These are phyloP conservation scores for Bombyx mandarina DNA, from an alignment of 1,140 invertebrate species.

Conservation along the genomic window DNA sequence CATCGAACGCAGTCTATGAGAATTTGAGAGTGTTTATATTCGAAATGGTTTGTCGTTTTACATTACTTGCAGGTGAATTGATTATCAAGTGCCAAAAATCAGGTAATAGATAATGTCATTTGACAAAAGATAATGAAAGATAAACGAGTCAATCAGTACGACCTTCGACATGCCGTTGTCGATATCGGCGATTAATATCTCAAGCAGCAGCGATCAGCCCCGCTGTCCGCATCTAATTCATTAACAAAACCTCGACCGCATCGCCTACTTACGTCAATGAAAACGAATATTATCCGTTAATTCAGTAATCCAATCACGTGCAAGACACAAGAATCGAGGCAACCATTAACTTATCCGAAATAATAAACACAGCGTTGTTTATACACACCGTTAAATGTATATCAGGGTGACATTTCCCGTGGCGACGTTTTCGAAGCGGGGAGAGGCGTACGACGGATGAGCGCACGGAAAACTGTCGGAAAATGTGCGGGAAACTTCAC, in stretches of 20 bases:
- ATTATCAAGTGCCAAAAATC: conserved; percentile 10
- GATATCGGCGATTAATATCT: conserved; percentile 14
- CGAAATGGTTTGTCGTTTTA: not conserved
- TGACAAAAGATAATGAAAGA: conserved; percentile 9
- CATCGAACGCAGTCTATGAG: no score
- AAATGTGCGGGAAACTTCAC: conserved; percentile 21
- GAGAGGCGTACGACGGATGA: conserved; percentile 13
- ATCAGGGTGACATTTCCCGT: conserved; percentile 36
- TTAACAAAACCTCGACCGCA: conserved; percentile 28
- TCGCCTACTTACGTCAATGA: conserved; percentile 42
- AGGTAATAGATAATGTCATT: conserved; percentile 18
- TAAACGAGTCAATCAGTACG: conserved; percentile 29
- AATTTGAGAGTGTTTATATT: not conserved
- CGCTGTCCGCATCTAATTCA: conserved; percentile 17
- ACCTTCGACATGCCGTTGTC: conserved; percentile 32
- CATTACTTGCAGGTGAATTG: not conserved
- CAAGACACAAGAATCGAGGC: conserved; percentile 26
- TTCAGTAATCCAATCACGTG: conserved; percentile 51
- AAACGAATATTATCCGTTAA: conserved; percentile 41
- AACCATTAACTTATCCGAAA: conserved; percentile 37
- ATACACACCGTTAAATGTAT: conserved; percentile 33
- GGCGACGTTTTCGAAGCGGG: conserved; percentile 11
- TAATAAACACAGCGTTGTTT: conserved; percentile 24
- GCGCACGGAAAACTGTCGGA: conserved; percentile 37
- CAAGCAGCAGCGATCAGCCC: conserved; percentile 10